These are phyloP conservation scores for Sebastes hubbsi DNA, from an alignment of 2,797 vertebrate genomes.

Conservation along the genomic window DNA sequence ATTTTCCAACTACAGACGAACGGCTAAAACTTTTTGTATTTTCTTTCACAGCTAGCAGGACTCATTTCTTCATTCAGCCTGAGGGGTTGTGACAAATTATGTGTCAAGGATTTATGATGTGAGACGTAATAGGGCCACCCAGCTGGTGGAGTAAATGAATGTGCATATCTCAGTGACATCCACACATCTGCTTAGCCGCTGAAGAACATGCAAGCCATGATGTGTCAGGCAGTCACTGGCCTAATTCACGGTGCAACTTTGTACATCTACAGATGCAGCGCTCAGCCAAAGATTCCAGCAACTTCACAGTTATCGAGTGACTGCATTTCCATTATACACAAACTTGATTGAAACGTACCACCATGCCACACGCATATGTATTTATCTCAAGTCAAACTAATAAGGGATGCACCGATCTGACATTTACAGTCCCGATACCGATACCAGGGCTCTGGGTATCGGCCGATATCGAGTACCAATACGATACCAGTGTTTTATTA, in stretches of 20 bases:
- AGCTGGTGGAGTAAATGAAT: conserved; percentile 79
- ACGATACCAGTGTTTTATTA: no score
- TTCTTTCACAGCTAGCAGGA: conserved; percentile 49
- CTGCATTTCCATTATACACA: conserved; percentile 10
- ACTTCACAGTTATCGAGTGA: conserved; percentile 1
- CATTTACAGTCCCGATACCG: no score
- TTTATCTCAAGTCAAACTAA: not conserved
- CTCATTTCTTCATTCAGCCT: conserved; percentile 60
- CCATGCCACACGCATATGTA: not conserved
- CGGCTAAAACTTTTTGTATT: conserved; percentile 54
- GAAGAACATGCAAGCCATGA: conserved; percentile 54
- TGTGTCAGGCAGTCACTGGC: conserved; percentile 55
- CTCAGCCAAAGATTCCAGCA: conserved; percentile 16
- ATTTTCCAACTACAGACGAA: conserved; percentile 42
- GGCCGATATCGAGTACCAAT: no score
- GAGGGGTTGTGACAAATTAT: conserved; percentile 79
- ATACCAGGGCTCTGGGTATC: no score
- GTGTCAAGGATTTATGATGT: conserved; percentile 80
- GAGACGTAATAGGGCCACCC: conserved; percentile 80
- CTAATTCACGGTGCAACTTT: conserved; percentile 37
- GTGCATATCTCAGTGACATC: conserved; percentile 76
- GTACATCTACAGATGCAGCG: not conserved
- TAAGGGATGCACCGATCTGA: no score
- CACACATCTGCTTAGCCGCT: conserved; percentile 73
- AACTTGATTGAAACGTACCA: conserved; percentile 13